Evolutionary conservation across 35 echinoderm and acorn worm species (phyloP).

Genomic region (Ptychodera flava): DNA sequence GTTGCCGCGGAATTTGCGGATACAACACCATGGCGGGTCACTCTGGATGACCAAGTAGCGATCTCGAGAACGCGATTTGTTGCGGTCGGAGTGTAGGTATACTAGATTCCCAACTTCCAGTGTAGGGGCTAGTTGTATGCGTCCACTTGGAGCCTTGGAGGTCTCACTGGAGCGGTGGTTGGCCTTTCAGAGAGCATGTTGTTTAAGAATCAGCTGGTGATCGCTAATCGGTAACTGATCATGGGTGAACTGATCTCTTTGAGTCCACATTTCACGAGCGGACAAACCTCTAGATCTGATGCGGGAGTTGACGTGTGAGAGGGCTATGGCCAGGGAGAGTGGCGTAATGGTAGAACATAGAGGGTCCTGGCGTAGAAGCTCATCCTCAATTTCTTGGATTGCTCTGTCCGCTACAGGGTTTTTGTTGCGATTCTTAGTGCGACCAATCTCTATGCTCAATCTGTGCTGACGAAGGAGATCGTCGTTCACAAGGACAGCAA

Average conservation of each 20-base stretch:
- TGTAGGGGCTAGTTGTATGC: background rate
- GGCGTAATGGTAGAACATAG: constrained; percentile 15
- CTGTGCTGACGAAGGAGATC: constrained; percentile 28
- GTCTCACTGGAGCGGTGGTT: constrained; percentile 34
- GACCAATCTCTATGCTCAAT: constrained; percentile 44
- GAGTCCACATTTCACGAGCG: constrained; percentile 54
- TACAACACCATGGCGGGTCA: background rate
- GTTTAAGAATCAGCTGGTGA: constrained; percentile 22
- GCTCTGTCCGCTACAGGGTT: constrained; percentile 58
- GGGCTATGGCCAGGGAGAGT: constrained; percentile 25
- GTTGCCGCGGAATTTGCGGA: background rate
- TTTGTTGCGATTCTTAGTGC: constrained; percentile 53
- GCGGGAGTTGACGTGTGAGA: constrained; percentile 30
- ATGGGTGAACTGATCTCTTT: constrained; percentile 65
- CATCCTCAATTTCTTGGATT: constrained; percentile 53
- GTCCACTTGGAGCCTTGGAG: constrained; percentile 17
- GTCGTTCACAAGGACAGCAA: constrained; percentile 1
- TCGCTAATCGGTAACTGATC: constrained; percentile 42
- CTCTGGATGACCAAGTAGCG: background rate
- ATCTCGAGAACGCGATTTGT: background rate
- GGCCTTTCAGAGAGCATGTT: constrained; percentile 19
- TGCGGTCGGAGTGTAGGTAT: background rate
- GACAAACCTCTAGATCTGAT: constrained; percentile 45
- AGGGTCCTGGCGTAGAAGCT: constrained; percentile 30
- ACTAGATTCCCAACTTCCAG: background rate